Evolutionary conservation across 2,113 vertebrate species (phyloP), one percentile per base, ranked within the genome.

Genomic region (Hiodon tergisus): DNA sequence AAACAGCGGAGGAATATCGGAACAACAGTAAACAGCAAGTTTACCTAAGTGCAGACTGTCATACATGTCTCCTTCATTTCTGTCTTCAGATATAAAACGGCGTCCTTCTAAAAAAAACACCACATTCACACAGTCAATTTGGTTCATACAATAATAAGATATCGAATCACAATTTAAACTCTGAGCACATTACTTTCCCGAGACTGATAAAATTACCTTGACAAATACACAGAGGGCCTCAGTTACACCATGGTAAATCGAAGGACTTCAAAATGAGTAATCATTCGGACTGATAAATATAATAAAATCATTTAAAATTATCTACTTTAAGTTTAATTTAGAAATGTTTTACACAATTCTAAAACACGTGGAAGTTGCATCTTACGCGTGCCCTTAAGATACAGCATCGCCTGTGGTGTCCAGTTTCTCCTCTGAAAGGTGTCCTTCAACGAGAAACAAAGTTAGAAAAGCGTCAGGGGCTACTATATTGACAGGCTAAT

Each of bases 371-470:
- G 13, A 17, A 69, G 11, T 16, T 65, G 16, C 3, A 17, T 73
- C 97, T 78, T 92, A 99, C 96, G 95, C 78, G 96, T 94, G 8
- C 96, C 97, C 88, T 98, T 99, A 52, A 99, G 87, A 78, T 99
- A 98, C 57, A 98, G 86, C 94, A 99, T 98, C 0, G 97, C 95
- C 82, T 98, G 97, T 0, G 97, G 96, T 9, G 94, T 97, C 97
- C 97, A 99, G 83, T 98, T 99, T 76, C 96, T 93, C 73, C 93
- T 89, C 80, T 95, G 93, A 61, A 94, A 92, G 53, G 89, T 87
- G 77, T 75, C 82, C 97, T 98, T 72, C 13, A 6, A 66, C 70
- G 57, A 80, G 50, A 52, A 58, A 58, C 46, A 76, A 75, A 53
- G 66, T 72, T 58, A 69, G 53, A 54, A n/a, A 16, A 46, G 16